Evolutionary conservation across 30 jellyfish, hydroid and myxozoan species (phyloP), one percentile per base, ranked within the genome.

Genomic region (Chironex yamaguchii): DNA sequence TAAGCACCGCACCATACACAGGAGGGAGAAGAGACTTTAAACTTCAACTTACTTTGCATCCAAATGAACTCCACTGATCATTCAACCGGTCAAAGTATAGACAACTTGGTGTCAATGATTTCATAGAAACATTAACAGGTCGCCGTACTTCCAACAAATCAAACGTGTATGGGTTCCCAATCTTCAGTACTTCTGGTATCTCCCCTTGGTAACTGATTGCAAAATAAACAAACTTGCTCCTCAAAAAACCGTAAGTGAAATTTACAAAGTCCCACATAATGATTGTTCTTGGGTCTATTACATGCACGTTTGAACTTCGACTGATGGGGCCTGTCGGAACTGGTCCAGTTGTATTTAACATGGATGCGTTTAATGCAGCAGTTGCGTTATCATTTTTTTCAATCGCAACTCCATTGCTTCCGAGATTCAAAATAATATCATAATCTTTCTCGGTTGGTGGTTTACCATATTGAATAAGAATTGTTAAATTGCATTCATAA

Each of bases 41-140:
- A n/a, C n/a, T n/a, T 24, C 23, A 0, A 26, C 96, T 3, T 70
- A 92, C 98, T 92, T 75, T 84, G 72, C 96, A 82, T 2, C 97
- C 98, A 27, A 81, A 91, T 51, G 53, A 81, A 6, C 85, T 22
- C 98, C 98, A 92, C 52, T 32, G 49, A 35, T 88, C 71, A 21
- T 66, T 34, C 0, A 14, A 23, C 29, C 34, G 42, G 74, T 66
- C 54, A 92, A 92, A 87, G 73, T 79, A 92, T 25, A 89, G 88
- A 53, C 98, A 92, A 62, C 76, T 80, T 22, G 82, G 62, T 2
- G 97, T 70, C 29, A 86, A 92, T 62, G 94, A 48, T 27, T 89
- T 82, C 90, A 92, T 72, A 30, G 92, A 69, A 84, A 63, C 79
- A 58, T 86, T 88, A 4, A 89, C 42, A 17, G 91, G 17, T 52